Evolutionary conservation across 2,888 invertebrate species (phyloP).

Genomic region (Troglohyphantes excavatus): DNA sequence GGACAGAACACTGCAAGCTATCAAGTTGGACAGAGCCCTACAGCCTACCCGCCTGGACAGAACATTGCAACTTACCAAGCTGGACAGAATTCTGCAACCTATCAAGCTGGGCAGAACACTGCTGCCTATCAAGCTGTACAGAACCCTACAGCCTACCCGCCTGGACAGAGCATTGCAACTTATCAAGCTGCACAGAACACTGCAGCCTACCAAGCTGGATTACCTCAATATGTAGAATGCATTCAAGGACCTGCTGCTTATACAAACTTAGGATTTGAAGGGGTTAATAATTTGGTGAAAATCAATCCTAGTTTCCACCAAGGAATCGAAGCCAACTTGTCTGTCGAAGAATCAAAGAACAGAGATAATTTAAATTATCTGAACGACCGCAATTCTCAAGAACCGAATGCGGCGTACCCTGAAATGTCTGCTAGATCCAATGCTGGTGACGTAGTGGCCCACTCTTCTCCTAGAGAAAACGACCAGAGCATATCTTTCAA

Average conservation of each 20-base stretch:
- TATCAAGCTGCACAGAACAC: too few species aligned
- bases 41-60: too few species aligned
- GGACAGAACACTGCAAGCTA: too few species aligned
- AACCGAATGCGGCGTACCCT: background rate
- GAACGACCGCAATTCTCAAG: background rate
- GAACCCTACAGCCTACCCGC: too few species aligned
- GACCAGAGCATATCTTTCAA: constrained; percentile 62
- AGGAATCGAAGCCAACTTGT: background rate
- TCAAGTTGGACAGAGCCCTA: too few species aligned
- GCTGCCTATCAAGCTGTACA: too few species aligned
- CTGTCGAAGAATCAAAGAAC: background rate
- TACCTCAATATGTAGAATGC: constrained; percentile 31
- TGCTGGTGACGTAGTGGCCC: background rate
- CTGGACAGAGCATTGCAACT: too few species aligned
- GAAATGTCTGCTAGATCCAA: background rate
- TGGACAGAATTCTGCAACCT: too few species aligned
- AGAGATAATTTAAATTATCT: background rate
- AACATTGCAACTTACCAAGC: too few species aligned
- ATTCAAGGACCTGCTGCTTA: background rate
- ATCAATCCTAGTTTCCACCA: background rate
- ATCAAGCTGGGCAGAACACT: too few species aligned
- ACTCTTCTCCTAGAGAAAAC: background rate
- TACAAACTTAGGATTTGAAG: constrained; percentile 37
- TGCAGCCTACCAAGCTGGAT: background rate
- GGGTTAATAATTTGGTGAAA: background rate